These are phyloP conservation scores for Seriola aureovittata DNA, from an alignment of 2,113 vertebrate genomes.

Conservation along the genomic window DNA sequence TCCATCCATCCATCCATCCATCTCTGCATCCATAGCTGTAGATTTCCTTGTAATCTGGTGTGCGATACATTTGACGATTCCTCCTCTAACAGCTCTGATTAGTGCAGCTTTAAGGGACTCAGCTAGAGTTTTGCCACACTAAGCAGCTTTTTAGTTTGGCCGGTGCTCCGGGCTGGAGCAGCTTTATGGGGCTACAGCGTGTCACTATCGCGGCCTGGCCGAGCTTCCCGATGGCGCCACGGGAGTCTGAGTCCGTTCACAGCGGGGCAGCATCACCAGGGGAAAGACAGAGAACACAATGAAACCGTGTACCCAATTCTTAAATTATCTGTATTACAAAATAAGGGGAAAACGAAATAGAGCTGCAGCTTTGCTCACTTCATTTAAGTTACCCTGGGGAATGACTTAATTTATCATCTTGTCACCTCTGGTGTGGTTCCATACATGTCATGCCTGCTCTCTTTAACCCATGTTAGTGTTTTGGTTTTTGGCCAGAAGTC, in stretches of 20 bases:
- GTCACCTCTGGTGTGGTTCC: background rate
- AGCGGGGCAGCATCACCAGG: background rate
- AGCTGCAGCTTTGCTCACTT: background rate
- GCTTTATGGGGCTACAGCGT: conserved; percentile 61
- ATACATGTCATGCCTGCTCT: background rate
- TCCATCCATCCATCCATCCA: background rate
- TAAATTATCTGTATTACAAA: background rate
- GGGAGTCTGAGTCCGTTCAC: conserved; percentile 32
- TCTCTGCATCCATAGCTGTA: conserved; percentile 12
- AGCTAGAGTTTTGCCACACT: conserved; percentile 66
- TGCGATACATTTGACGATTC: conserved; percentile 58
- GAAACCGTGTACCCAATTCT: background rate
- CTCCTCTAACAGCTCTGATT: conserved; percentile 73
- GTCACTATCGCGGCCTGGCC: conserved; percentile 66
- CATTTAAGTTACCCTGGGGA: background rate
- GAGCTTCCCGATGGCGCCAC: conserved; percentile 24
- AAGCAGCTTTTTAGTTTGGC: conserved; percentile 77
- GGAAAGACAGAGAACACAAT: background rate
- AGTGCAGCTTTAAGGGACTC: conserved; percentile 79
- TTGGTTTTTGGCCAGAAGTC: background rate
- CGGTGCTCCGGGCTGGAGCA: conserved; percentile 40
- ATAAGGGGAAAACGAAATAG: background rate
- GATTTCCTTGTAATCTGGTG: conserved; percentile 52
- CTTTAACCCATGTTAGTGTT: background rate
- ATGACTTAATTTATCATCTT: background rate